Evolutionary conservation across 2,113 vertebrate species (phyloP), one percentile per base, ranked within the genome.

Genomic region (Campylomormyrus tamandua): DNA sequence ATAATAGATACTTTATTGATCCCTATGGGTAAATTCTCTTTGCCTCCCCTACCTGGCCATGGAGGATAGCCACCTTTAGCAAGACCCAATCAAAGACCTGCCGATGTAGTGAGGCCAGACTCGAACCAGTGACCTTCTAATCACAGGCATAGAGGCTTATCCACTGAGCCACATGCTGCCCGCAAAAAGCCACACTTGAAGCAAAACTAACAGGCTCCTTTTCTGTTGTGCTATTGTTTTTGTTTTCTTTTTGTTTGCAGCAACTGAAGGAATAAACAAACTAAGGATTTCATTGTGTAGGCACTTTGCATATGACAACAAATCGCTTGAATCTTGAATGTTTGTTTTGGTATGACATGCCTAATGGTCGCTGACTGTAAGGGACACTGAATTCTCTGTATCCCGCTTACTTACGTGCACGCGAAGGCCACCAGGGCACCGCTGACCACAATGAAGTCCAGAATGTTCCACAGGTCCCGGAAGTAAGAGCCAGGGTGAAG

Each of bases 361-460:
- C 83, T 48, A 19, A 48, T 48, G 10, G 35, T 46, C 3, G 0
- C 19, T 24, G 19, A 21, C 45, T 48, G 45, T n/a, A 24, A 84
- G 3, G 6, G 83, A 84, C 39, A n/a, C 83, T 10, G 8, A 46
- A 9, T 83, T n/a, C 80, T n/a, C 5, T 35, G n/a, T 7, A 31
- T 35, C 85, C 48, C 13, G 24, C 17, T 9, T 93, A 98, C 98
- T 99, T 96, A 99, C 98, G 98, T 97, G 96, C 98, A 99, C 90
- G 98, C 98, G 83, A 99, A 99, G 1, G 98, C 98, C 94, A 99
- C 98, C 94, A 99, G 95, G 90, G 98, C 98, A 27, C 98, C 98
- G 92, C 97, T 99, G 97, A 99, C 98, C 94, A 99, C 98, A 58
- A 99, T 98, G 94, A 99, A 99, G 94, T 99, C 98, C 93, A 99